A percentile compares a stretch with the other conserved stretches of the same genome.
These are phyloP conservation scores for Sebastes minor DNA, from an alignment of 2,797 vertebrate species.

Conservation along the genomic window DNA sequence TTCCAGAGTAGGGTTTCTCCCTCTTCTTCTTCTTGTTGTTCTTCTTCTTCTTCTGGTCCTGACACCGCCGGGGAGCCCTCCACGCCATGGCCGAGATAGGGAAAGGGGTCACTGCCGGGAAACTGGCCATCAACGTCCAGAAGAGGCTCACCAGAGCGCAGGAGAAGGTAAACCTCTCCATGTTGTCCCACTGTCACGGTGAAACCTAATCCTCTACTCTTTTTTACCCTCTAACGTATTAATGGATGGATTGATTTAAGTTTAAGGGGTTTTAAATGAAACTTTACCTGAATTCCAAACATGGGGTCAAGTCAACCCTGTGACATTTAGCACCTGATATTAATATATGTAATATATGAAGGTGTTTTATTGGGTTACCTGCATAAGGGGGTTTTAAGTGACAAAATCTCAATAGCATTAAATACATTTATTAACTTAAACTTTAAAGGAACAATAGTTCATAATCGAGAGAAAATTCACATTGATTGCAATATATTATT, in stretches of 20 bases:
- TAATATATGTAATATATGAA: neutral
- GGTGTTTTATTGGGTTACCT: neutral
- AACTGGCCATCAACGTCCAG: conserved; percentile 95
- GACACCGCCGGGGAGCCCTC: conserved; percentile 16
- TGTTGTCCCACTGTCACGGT: conserved; percentile 10
- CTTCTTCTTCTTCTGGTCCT: neutral
- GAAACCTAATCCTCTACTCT: conserved; percentile 38
- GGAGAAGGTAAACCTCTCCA: conserved; percentile 88
- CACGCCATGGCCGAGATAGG: conserved; percentile 91
- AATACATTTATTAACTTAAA: too few species aligned
- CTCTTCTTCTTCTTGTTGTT: neutral
- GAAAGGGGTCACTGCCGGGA: conserved; percentile 95
- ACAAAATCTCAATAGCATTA: neutral
- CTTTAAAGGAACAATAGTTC: neutral
- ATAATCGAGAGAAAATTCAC: neutral
- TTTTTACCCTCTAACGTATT: neutral
- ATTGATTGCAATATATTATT: neutral
- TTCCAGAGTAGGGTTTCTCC: conserved; percentile 21
- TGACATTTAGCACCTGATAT: neutral
- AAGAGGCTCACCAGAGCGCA: conserved; percentile 97
- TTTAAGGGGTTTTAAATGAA: neutral
- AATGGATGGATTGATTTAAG: neutral
- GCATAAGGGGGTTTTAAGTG: neutral
- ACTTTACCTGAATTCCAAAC: neutral
- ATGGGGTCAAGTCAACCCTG: neutral